Evolutionary conservation across 2,113 vertebrate genomes (phyloP), one percentile per base, ranked within the genome.

Genomic region (Menura novaehollandiae): DNA sequence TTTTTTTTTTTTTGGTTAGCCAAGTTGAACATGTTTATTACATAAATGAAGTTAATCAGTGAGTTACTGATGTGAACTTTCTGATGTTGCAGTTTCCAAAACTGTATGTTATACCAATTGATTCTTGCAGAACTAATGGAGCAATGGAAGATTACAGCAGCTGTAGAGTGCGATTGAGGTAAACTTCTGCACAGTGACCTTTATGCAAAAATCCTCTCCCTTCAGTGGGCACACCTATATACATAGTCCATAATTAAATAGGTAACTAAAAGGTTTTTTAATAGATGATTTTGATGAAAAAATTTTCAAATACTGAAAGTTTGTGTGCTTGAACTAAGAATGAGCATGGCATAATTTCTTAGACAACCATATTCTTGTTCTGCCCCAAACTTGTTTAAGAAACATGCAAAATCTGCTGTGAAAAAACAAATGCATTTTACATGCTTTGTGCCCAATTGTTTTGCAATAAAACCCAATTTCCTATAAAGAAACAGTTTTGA

Each of bases 381-480:
- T 43, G 7, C 20, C 17, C 17, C 32, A 68, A 39, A 58, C 8
- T 28, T 64, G 27, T 63, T 74, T 64, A 59, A 90, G 32, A 64
- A 80, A 56, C 44, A 74, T 33, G 28, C 44, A 92, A 43, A 84
- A 60, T 68, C 76, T 88, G 7, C 33, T n/a, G 33, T 21, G 39
- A 67, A 84, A 93, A 71, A 94, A 35, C 3, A 72, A 85, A 92
- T 59, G n/a, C 24, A 63, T 88, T 89, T 94, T 67, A 56, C 17
- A 58, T 52, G 52, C 4, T 24, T 76, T 64, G 49, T 72, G 17
- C 27, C 26, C 39, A 68, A 22, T 60, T 47, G 41, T 60, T 89
- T 52, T 91, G 10, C 44, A 95, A 89, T 92, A 85, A 95, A 95
- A 27, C 14, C 13, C 33, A 55, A 81, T 91, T 95, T 94, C 17